These are phyloP conservation scores for Eulimnadia texana DNA, from an alignment of 1,140 invertebrate species.

Conservation along the genomic window DNA sequence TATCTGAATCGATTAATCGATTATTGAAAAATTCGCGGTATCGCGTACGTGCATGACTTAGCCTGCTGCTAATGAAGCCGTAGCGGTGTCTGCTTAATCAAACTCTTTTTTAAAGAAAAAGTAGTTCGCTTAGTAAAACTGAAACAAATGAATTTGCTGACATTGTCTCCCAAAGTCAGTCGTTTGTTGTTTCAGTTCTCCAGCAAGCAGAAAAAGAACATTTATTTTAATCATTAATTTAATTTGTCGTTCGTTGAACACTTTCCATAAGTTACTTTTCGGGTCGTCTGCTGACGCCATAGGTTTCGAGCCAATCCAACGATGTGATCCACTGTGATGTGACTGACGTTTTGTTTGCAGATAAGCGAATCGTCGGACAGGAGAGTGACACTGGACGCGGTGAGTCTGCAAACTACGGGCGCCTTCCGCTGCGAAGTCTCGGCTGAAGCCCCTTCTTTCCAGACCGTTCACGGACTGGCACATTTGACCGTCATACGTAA, in stretches of 20 bases:
- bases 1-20: not conserved
- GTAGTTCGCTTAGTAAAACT: not conserved
- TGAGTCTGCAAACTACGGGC: conserved; percentile 2
- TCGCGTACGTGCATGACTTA: not conserved
- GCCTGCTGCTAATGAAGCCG: not conserved
- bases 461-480: conserved; percentile 3
- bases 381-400: conserved; percentile 10
- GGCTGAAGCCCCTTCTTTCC: conserved; percentile 8
- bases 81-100: not conserved
- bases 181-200: not conserved
- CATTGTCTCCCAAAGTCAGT: not conserved
- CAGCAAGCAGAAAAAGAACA: not conserved
- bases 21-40: not conserved
- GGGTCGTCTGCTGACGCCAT: no score
- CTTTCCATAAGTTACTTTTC: no score
- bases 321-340: no score
- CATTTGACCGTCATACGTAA: conserved; percentile 14
- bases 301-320: no score
- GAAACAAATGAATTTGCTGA: not conserved
- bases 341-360: no score
- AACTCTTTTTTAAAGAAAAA: not conserved
- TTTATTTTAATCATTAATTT: not conserved
- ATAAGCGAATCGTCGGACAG: conserved; percentile 3
- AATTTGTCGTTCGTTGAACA: not conserved
- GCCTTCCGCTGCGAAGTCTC: conserved; percentile 13